Evolutionary conservation across 2,888 invertebrate genomes (phyloP).

Genomic region (Zygothrica quintamaculata): DNA sequence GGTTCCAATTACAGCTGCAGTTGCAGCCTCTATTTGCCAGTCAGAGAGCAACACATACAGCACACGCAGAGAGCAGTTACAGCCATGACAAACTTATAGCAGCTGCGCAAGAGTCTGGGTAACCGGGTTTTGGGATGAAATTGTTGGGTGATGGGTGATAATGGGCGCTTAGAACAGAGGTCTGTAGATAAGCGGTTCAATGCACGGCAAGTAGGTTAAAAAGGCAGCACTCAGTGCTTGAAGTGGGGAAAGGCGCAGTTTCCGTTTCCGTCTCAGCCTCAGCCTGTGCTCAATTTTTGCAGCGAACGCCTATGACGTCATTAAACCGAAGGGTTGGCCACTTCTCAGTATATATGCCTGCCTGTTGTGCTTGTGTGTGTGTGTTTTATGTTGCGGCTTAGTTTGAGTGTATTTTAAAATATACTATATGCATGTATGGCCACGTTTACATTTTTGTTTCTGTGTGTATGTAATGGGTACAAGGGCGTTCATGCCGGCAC

Average conservation of each 20-base stretch:
- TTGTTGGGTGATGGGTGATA: neutral
- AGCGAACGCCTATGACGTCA: conserved; percentile 61
- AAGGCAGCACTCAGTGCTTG: conserved; percentile 10
- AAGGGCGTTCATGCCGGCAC: conserved; percentile 67
- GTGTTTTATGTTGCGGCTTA: conserved; percentile 41
- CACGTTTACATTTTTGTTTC: conserved; percentile 45
- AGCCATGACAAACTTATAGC: too few relatives aligned
- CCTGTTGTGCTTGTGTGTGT: conserved; percentile 14
- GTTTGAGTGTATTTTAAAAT: conserved; percentile 52
- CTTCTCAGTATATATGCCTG: too few relatives aligned
- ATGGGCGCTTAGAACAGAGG: neutral
- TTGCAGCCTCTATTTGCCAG: conserved; percentile 40
- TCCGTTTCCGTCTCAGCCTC: conserved; percentile 17
- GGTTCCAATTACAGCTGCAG: conserved; percentile 61
- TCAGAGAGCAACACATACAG: conserved; percentile 12
- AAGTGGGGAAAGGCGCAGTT: conserved; percentile 1
- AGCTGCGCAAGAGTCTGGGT: conserved; percentile 16
- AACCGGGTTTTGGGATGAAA: too few relatives aligned
- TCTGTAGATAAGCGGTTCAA: conserved; percentile 53
- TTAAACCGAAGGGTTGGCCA: conserved; percentile 32
- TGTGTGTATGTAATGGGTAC: conserved; percentile 59
- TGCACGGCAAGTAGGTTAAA: conserved; percentile 71
- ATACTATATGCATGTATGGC: conserved; percentile 18
- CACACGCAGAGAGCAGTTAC: conserved; percentile 14
- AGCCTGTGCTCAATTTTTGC: conserved; percentile 41